phyloP scores from a whole-genome alignment of 2,797 vertebrate genomes.

The Xerus rutilus region DNA sequence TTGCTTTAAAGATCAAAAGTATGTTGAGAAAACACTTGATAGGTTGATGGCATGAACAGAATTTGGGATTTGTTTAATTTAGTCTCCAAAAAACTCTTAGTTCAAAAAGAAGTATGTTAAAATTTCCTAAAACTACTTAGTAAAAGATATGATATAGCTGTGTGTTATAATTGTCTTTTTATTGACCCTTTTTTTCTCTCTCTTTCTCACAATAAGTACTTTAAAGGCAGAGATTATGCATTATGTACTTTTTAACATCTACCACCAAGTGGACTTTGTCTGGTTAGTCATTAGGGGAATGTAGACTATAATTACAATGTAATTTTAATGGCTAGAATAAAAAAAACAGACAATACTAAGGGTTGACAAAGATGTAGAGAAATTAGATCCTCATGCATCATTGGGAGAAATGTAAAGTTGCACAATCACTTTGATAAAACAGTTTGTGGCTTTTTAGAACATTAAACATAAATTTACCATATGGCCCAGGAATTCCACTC shows the following conservation, averaged over 20 bases:
- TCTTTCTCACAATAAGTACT: neutral
- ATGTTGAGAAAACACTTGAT: constrained; percentile 28
- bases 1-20: constrained; percentile 61
- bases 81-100: neutral
- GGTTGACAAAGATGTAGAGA: neutral
- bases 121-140: constrained; percentile 33
- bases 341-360: neutral
- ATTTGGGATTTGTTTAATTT: constrained; percentile 15
- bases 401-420: constrained; percentile 3
- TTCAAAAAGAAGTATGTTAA: constrained; percentile 24
- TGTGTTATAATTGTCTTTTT: neutral
- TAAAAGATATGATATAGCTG: neutral
- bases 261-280: neutral
- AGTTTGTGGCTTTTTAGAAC: constrained; percentile 43
- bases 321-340: neutral
- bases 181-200: neutral
- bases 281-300: neutral
- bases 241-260: neutral
- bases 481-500: neutral
- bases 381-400: neutral
- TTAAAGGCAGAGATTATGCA: neutral
- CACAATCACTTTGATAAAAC: neutral
- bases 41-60: constrained; percentile 5
- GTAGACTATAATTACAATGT: neutral
- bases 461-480: neutral